Conservation (phyloP, 2,797 vertebrate species). For the Clarias pachynema region DNA sequence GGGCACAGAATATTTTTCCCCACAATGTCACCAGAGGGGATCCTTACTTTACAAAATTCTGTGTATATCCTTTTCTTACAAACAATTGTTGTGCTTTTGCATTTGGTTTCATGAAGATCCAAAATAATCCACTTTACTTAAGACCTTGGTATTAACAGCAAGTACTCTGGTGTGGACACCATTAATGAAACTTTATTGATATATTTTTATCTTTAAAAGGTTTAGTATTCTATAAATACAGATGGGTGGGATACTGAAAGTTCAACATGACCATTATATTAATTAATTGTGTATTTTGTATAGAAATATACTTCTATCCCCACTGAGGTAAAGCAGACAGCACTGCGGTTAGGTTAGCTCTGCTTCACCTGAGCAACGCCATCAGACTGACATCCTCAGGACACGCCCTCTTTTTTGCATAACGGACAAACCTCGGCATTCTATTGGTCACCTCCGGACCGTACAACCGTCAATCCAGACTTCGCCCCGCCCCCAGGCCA, state of each 20-base stretch:
- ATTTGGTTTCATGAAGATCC: background rate
- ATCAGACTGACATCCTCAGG: slow-evolving; percentile 4
- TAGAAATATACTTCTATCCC: background rate
- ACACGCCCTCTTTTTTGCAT: slow-evolving; percentile 38
- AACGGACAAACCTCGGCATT: background rate
- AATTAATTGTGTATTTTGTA: too few relatives aligned
- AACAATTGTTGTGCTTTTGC: background rate
- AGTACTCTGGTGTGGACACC: background rate
- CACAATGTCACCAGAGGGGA: too few relatives aligned
- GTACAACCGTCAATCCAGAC: slow-evolving; percentile 36
- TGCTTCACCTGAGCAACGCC: slow-evolving; percentile 2
- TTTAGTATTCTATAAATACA: background rate
- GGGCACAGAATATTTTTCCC: too few relatives aligned
- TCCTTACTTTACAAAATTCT: background rate
- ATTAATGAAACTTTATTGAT: background rate
- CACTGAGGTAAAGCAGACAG: background rate
- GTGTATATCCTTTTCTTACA: background rate
- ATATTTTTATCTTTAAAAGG: background rate
- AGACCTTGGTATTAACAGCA: too few relatives aligned
- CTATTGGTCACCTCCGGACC: slow-evolving; percentile 55
- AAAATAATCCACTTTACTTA: background rate
- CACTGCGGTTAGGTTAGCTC: background rate
- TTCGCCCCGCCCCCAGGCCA: slow-evolving; percentile 41
- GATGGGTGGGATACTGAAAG: background rate
- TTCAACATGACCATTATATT: background rate